phyloP scores from a whole-genome alignment of 2,888 invertebrate species.

The Tolmerus cingulatus region DNA sequence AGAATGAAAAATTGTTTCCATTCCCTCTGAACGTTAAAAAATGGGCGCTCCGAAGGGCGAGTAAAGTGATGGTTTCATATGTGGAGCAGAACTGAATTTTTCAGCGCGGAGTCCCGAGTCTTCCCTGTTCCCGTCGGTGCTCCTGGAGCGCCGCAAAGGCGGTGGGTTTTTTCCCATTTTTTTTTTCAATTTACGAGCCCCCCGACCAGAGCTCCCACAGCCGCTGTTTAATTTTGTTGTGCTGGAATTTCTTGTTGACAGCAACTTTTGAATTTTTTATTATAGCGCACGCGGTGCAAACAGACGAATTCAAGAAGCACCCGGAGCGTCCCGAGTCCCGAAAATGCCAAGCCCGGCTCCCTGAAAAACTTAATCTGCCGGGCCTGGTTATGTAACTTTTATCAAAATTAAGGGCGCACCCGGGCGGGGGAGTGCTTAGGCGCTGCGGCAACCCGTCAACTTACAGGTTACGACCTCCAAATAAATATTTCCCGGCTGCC shows the following conservation, averaged over 20 bases:
- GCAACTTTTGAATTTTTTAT: constrained; percentile 27
- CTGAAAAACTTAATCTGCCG: neutral
- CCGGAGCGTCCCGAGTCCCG: neutral
- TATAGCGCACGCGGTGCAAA: neutral
- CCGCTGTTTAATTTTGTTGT: constrained; percentile 12
- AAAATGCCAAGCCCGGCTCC: neutral
- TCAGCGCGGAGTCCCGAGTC: neutral
- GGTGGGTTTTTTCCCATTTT: neutral
- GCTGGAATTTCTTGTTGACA: constrained; percentile 19
- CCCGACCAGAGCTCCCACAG: neutral
- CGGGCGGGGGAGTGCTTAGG: neutral
- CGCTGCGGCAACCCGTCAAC: neutral
- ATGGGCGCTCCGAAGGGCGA: neutral
- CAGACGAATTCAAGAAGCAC: neutral
- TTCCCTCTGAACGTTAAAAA: neutral
- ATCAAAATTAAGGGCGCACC: neutral
- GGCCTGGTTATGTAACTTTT: neutral
- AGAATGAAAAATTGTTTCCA: constrained; percentile 16
- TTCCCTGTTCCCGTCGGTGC: neutral
- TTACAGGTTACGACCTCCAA: neutral
- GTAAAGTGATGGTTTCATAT: constrained; percentile 10
- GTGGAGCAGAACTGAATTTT: constrained; percentile 10
- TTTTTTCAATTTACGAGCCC: constrained; percentile 20
- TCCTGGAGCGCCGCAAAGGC: neutral
- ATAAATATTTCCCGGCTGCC: neutral